Evolutionary conservation across 2,113 vertebrate genomes (phyloP).

Genomic region (Gulo gulo): DNA sequence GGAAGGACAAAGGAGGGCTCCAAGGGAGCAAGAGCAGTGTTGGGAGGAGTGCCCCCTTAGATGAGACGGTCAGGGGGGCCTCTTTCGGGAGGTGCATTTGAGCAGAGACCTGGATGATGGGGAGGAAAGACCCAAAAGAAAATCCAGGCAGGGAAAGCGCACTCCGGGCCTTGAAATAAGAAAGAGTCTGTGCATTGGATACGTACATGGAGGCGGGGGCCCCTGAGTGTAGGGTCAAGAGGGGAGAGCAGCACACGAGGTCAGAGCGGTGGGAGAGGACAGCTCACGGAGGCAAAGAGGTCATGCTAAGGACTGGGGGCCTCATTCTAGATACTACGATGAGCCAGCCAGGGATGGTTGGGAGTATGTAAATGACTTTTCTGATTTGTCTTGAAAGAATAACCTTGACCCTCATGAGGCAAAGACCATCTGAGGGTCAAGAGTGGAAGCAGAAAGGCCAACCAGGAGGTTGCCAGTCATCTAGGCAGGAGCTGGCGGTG

Average conservation of each 20-base stretch:
- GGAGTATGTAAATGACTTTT: background rate
- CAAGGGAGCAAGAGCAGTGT: background rate
- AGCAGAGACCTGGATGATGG: background rate
- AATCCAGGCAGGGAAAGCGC: background rate
- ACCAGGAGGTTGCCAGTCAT: background rate
- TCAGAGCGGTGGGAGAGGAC: background rate
- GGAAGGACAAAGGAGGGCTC: background rate
- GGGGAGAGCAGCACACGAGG: background rate
- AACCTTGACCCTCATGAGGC: background rate
- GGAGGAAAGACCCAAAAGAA: background rate
- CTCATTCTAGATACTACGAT: background rate
- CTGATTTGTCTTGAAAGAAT: background rate
- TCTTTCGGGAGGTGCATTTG: background rate
- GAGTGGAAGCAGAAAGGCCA: background rate
- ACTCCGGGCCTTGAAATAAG: background rate
- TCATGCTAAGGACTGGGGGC: background rate
- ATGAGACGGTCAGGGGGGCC: background rate
- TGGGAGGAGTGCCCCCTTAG: too few species aligned
- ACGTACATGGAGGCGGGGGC: background rate
- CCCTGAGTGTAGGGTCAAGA: background rate
- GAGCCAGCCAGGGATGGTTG: background rate
- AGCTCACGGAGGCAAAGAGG: background rate
- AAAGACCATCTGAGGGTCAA: background rate
- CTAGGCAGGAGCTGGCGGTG: too few species aligned
- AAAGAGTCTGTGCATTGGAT: background rate